These are phyloP conservation scores for Hephaestus fuliginosus DNA, from an alignment of 2,797 vertebrate species.

Conservation along the genomic window DNA sequence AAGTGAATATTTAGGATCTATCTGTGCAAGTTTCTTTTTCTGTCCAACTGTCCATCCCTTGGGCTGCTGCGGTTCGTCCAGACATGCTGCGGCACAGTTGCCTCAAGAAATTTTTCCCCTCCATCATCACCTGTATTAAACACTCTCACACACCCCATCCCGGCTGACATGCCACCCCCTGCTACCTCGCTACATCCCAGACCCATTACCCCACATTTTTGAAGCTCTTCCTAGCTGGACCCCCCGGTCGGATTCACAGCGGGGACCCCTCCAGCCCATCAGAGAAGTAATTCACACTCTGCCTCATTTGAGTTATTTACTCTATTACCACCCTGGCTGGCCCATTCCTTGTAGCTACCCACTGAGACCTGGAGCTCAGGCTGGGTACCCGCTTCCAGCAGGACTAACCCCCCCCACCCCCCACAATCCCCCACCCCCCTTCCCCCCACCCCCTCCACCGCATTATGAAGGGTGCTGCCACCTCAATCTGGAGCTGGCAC, in stretches of 20 bases:
- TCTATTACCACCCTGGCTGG: constrained; percentile 84
- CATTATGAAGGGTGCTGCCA: constrained; percentile 81
- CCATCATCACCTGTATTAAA: constrained; percentile 83
- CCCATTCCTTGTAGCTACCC: constrained; percentile 76
- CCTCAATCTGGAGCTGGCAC: constrained; percentile 84
- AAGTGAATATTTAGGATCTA: constrained; percentile 43
- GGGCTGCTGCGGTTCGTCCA: constrained; percentile 57
- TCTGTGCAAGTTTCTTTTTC: constrained; percentile 29
- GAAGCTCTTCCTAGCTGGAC: constrained; percentile 71
- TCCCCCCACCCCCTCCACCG: constrained; percentile 49
- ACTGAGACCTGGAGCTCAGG: constrained; percentile 77
- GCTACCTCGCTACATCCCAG: constrained; percentile 58
- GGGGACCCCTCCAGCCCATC: constrained; percentile 82
- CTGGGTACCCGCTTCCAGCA: constrained; percentile 80
- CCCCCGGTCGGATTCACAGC: constrained; percentile 83
- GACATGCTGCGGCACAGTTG: constrained; percentile 68
- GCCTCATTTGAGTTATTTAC: constrained; percentile 90
- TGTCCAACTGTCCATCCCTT: constrained; percentile 45
- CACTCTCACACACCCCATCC: constrained; percentile 74
- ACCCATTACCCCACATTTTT: constrained; percentile 74
- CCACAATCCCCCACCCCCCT: constrained; percentile 53
- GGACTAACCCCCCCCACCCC: constrained; percentile 67
- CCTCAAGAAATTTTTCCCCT: constrained; percentile 63
- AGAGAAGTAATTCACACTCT: constrained; percentile 89
- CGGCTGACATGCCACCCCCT: constrained; percentile 64